Percentiles rank a stretch among this genome's conserved stretches.
Evolutionary conservation across 2,113 vertebrate genomes (phyloP).

Genomic region (rabbit (Oryctolagus cuniculus)): mOryCun1.1 NC_091436.1:7157501-7158000

Average conservation of each 20-base stretch:
- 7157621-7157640: neutral
- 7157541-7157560: neutral
- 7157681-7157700: constrained; percentile 69
- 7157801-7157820: constrained; percentile 41
- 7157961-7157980: fast-evolving
- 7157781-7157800: constrained; percentile 50
- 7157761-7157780: constrained; percentile 74
- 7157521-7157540: too few relatives aligned
- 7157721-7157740: constrained; percentile 66
- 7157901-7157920: neutral
- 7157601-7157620: constrained; percentile 3
- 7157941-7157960: neutral
- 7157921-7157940: neutral
- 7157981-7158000: too few relatives aligned
- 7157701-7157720: constrained; percentile 54
- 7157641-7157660: constrained; percentile 69
- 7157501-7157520: neutral
- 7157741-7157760: constrained; percentile 60
- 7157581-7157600: neutral
- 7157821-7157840: constrained; percentile 71
- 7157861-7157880: constrained; percentile 58
- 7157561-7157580: neutral
- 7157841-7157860: constrained; percentile 24
- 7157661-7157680: constrained; percentile 72
- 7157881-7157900: neutral